Evolutionary conservation across 2,888 invertebrate species (phyloP).

Genomic region (Drosophila melanosoma): DNA sequence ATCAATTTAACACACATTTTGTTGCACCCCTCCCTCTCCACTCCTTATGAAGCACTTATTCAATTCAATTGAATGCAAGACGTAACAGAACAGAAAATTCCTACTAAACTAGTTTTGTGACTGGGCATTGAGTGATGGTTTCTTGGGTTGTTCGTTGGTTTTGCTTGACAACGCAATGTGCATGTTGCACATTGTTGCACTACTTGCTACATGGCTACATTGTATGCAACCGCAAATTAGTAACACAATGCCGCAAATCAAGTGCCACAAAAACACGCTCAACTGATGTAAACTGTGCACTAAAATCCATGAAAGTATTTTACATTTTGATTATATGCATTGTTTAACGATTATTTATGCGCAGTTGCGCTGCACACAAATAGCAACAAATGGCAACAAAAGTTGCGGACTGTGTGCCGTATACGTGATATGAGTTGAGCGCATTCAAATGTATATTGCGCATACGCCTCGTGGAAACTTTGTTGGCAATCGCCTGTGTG

Average conservation of each 20-base stretch:
- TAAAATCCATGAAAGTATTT: slow-evolving; percentile 35
- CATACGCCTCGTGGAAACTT: slow-evolving; percentile 40
- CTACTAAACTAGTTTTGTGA: slow-evolving; percentile 75
- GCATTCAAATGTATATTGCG: slow-evolving; percentile 39
- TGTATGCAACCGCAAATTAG: slow-evolving; percentile 46
- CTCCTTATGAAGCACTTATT: slow-evolving; percentile 57
- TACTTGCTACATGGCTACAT: slow-evolving; percentile 18
- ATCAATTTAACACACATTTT: slow-evolving; percentile 75
- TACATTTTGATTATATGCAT: slow-evolving; percentile 40
- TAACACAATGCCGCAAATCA: slow-evolving; percentile 56
- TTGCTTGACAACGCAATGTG: slow-evolving; percentile 41
- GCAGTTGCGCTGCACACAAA: slow-evolving; percentile 10
- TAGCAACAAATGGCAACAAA: neutral
- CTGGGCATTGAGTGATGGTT: slow-evolving; percentile 26
- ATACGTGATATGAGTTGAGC: slow-evolving; percentile 38
- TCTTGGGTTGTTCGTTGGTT: neutral
- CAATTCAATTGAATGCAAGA: slow-evolving; percentile 71
- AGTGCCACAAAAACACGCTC: slow-evolving; percentile 46
- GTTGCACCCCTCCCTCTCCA: neutral
- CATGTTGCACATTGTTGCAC: slow-evolving; percentile 49
- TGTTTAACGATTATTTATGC: slow-evolving; percentile 36
- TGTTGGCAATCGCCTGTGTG: slow-evolving; percentile 12
- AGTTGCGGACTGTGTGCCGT: slow-evolving; percentile 25
- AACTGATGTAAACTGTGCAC: slow-evolving; percentile 44
- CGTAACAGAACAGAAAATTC: slow-evolving; percentile 64